Conservation (phyloP, 2,113 vertebrate species). For the Pantherophis guttatus region DNA sequence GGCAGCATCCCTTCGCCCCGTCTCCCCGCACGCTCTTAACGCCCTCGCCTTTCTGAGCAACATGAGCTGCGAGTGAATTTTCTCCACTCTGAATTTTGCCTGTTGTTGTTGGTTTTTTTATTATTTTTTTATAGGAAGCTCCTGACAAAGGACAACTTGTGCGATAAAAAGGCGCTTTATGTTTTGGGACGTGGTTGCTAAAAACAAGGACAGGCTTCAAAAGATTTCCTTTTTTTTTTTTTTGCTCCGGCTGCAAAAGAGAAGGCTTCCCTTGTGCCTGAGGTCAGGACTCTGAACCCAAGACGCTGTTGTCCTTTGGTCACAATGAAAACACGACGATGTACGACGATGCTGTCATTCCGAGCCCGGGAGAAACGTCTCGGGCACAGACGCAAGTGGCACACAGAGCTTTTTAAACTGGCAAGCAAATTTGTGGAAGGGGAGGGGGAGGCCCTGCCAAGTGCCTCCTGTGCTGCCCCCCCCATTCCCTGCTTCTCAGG, state of each 20-base stretch:
- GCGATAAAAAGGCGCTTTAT: constrained; percentile 34
- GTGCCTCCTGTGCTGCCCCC: neutral
- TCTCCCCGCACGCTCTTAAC: neutral
- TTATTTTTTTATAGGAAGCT: constrained; percentile 46
- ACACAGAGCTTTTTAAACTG: neutral
- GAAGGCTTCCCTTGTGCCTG: fast-evolving
- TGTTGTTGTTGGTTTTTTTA: neutral
- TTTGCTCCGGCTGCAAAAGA: neutral
- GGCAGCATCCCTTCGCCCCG: neutral
- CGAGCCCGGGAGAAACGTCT: fast-evolving
- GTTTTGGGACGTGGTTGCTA: constrained; percentile 8
- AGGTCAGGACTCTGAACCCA: neutral
- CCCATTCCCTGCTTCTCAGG: neutral
- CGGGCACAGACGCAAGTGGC: fast-evolving
- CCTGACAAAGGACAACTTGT: constrained; percentile 39
- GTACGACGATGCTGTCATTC: neutral
- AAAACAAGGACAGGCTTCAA: constrained; percentile 40
- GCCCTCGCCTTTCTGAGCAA: neutral
- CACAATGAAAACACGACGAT: fast-evolving
- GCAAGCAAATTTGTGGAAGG: no score
- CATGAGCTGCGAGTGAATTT: fast-evolving
- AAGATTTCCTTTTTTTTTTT: constrained; percentile 2
- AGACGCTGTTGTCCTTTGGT: fast-evolving
- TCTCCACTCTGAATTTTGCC: constrained; percentile 19
- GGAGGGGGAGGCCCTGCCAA: no score